These are phyloP conservation scores for Telmatochromis sp. DNA, from an alignment of 2,113 vertebrate species.

Conservation along the genomic window DNA sequence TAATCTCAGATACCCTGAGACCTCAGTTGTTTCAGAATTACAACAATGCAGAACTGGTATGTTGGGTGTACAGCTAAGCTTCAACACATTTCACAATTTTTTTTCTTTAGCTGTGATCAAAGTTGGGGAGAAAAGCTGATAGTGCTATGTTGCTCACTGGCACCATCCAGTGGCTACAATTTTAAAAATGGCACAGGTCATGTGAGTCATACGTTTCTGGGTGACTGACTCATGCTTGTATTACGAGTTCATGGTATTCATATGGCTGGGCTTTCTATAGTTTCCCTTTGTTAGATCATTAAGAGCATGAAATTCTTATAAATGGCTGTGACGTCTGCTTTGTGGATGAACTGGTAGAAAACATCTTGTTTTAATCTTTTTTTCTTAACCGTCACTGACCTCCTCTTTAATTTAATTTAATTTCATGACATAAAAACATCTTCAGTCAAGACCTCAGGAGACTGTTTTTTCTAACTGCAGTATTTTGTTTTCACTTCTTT, in stretches of 20 bases:
- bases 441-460: background rate
- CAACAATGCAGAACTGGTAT: background rate
- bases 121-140: background rate
- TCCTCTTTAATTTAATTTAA: background rate
- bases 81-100: background rate
- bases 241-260: background rate
- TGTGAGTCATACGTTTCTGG: background rate
- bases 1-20: background rate
- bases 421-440: background rate
- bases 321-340: background rate
- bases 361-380: background rate
- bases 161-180: constrained; percentile 19
- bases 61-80: background rate
- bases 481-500: background rate
- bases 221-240: background rate
- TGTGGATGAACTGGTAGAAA: background rate
- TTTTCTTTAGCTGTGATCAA: background rate
- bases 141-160: background rate
- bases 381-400: background rate
- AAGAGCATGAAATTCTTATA: background rate
- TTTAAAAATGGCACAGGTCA: background rate
- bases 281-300: background rate
- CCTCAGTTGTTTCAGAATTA: background rate
- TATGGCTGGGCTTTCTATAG: background rate
- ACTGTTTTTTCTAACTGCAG: background rate